These are phyloP conservation scores for Drosophila mimetica DNA, from an alignment of 2,888 invertebrate genomes.

Conservation along the genomic window DNA sequence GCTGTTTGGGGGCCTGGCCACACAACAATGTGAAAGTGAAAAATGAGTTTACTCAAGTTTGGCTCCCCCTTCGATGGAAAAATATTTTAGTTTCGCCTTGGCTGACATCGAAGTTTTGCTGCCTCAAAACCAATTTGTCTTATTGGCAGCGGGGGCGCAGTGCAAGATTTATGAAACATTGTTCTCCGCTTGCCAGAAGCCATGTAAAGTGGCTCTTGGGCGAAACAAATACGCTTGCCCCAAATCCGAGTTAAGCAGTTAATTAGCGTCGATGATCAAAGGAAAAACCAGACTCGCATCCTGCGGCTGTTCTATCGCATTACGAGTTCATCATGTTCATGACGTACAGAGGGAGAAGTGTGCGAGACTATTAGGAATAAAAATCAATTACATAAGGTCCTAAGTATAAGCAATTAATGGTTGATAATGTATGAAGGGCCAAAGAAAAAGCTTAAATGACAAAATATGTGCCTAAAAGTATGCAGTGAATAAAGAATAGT, in stretches of 20 bases:
- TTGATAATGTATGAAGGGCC: too few species aligned
- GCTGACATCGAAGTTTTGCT: constrained; percentile 60
- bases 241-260: constrained; percentile 27
- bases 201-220: constrained; percentile 16
- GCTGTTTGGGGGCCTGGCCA: constrained; percentile 39
- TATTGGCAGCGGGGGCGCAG: constrained; percentile 54
- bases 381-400: too few species aligned
- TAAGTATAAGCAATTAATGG: too few species aligned
- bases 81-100: constrained; percentile 63
- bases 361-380: too few species aligned
- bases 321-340: constrained; percentile 30
- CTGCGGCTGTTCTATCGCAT: constrained; percentile 26
- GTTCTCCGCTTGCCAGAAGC: constrained; percentile 2
- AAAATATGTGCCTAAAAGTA: too few species aligned
- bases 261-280: constrained; percentile 36
- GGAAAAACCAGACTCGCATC: constrained; percentile 23
- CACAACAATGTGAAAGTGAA: constrained; percentile 74
- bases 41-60: constrained; percentile 73
- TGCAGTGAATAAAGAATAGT: too few species aligned
- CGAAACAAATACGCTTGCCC: constrained; percentile 1
- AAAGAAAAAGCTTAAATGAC: too few species aligned
- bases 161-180: constrained; percentile 55
- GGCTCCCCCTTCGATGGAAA: constrained; percentile 47
- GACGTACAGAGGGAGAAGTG: constrained; percentile 27
- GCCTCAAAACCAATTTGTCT: constrained; percentile 73